Base-by-base conservation (phyloP, 2,888 invertebrate species). In the Clivina fossor region DNA sequence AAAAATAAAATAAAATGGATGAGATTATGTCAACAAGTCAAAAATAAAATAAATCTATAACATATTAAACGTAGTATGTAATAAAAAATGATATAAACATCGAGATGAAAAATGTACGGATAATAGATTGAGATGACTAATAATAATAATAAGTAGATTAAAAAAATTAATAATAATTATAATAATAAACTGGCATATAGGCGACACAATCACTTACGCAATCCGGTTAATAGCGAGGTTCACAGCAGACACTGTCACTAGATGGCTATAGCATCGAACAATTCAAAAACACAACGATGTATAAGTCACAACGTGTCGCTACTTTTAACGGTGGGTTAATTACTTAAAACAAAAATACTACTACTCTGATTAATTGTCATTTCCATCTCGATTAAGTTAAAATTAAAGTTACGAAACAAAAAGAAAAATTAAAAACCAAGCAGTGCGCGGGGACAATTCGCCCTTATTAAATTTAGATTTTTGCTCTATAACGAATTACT, bases 171-270 rank as follows among this genome's bases (percentile, higher is more conserved):
- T 22, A 47, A 47, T 55, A 33, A 28, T 19, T 44, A 16, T 33
- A 24, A 7, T 4, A 24, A 7, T 24, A 24, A n/a, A n/a, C n/a
- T 19, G 32, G 47, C 47, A 47, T n/a, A n/a, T n/a, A 38, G 33
- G 56, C 69, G 60, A 67, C 59, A 67, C 64, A 66, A 70, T 72
- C 78, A 90, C 90, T 90, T 90, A 90, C 90, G 88, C 89, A 80
- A 90, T 90, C 81, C 90, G 84, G 85, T 90, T 89, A 82, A 90
- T 84, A 80, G 89, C 87, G 79, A 90, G 86, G 85, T 90, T 90
- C 83, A 90, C 90, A 78, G 90, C 86, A 75, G 90, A 90, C 79
- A 90, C 87, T 78, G 89, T 90, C 86, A 87, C 89, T 83, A 90
- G 88, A 84, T 90, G 89, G 86, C 90, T 91, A 86, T 70, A 82